A percentile compares a stretch with the other conserved stretches of the same genome.
These are phyloP conservation scores for Myxocyprinus asiaticus DNA, from an alignment of 2,113 vertebrate genomes.

Conservation along the genomic window DNA sequence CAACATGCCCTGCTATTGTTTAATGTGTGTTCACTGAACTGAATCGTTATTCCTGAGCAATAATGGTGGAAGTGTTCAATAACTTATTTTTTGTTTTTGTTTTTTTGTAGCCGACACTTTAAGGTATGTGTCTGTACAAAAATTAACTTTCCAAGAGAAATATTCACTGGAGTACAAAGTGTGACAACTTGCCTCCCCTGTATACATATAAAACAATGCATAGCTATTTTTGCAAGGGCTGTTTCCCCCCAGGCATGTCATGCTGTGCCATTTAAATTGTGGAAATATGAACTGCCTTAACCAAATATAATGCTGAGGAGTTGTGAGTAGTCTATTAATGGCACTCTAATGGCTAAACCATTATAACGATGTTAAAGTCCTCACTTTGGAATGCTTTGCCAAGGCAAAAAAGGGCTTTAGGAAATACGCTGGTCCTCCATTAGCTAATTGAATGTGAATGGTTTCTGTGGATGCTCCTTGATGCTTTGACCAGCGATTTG, in stretches of 20 bases:
- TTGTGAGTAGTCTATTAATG: slow-evolving; percentile 67
- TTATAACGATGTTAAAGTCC: slow-evolving; percentile 64
- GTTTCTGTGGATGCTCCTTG: slow-evolving; percentile 57
- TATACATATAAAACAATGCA: background rate
- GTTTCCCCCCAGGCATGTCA: background rate
- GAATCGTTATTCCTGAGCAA: no score
- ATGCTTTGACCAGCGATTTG: slow-evolving; percentile 46
- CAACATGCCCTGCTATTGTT: no score
- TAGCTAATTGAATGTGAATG: slow-evolving; percentile 75
- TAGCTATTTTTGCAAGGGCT: slow-evolving; percentile 3
- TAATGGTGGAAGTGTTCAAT: no score
- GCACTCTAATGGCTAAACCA: slow-evolving; percentile 69
- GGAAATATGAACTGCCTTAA: slow-evolving; percentile 65
- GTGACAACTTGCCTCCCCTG: no score
- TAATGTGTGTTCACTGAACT: no score
- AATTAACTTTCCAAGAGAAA: no score
- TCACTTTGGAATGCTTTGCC: slow-evolving; percentile 62
- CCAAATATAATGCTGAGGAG: slow-evolving; percentile 65
- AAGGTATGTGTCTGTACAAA: background rate
- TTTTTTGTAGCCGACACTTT: no score
- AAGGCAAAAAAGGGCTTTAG: slow-evolving; percentile 55
- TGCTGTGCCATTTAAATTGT: slow-evolving; percentile 54
- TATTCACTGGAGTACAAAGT: no score
- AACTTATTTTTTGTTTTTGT: no score
- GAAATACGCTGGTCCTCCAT: slow-evolving; percentile 65